Percentiles rank a stretch among this genome's conserved stretches.
These are phyloP conservation scores for Cossypha niveicapilla DNA, from an alignment of 2,797 vertebrate species.

Conservation along the genomic window DNA sequence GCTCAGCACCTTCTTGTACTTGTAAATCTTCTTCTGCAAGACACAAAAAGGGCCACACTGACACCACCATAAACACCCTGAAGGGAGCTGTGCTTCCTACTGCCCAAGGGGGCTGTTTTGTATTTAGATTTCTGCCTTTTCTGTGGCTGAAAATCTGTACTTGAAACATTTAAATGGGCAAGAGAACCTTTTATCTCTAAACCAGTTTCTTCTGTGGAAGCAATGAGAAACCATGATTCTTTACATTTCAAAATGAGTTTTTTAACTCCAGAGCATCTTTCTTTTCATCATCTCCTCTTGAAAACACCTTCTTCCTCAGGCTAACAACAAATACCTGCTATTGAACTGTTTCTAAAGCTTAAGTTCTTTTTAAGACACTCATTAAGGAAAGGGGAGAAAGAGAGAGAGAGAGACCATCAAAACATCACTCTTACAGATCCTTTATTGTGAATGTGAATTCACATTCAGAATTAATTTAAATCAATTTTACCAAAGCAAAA, in stretches of 20 bases:
- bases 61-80: not conserved
- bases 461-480: not conserved
- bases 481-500: not conserved
- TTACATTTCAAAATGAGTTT: not conserved
- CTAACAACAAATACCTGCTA: not conserved
- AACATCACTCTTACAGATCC: not conserved
- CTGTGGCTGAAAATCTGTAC: not conserved
- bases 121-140: not conserved
- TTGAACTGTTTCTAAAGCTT: not conserved
- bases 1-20: slow-evolving; percentile 96
- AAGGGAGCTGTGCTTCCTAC: not conserved
- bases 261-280: not conserved
- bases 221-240: not conserved
- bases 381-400: not conserved
- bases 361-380: not conserved
- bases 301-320: not conserved
- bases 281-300: not conserved
- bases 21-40: slow-evolving; percentile 97
- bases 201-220: not conserved
- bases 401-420: not conserved
- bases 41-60: not conserved
- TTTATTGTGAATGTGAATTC: not conserved
- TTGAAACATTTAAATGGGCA: not conserved
- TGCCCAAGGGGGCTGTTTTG: not conserved
- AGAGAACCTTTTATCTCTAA: not conserved